Evolutionary conservation across 2,888 invertebrate genomes (phyloP).

Genomic region (Rhagium mordax): DNA sequence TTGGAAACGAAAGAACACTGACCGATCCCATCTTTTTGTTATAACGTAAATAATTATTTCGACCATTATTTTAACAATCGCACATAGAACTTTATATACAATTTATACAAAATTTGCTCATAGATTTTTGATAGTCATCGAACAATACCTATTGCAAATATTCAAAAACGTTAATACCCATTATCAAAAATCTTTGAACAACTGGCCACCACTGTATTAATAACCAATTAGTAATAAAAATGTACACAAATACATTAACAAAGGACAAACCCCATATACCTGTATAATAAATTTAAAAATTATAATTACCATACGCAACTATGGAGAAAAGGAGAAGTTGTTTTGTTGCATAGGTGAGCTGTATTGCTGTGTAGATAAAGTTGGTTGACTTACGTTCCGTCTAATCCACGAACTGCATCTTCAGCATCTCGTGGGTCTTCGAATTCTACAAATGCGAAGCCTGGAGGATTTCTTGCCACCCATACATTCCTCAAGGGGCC

Average conservation of each 20-base stretch:
- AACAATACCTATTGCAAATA: too few species aligned
- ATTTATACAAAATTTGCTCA: too few species aligned
- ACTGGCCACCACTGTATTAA: not conserved
- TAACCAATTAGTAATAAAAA: not conserved
- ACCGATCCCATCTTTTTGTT: too few species aligned
- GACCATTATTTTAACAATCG: too few species aligned
- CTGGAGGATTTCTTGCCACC: conserved; percentile 98
- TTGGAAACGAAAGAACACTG: too few species aligned
- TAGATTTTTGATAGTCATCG: not conserved
- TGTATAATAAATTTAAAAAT: not conserved
- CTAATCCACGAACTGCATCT: conserved; percentile 82
- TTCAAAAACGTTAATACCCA: not conserved
- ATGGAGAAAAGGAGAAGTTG: conserved; percentile 14
- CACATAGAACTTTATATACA: too few species aligned
- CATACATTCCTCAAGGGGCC: conserved; percentile 95
- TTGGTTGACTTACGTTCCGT: conserved; percentile 62
- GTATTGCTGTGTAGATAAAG: conserved; percentile 2
- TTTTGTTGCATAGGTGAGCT: not conserved
- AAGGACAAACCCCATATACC: not conserved
- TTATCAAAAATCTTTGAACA: not conserved
- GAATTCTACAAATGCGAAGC: conserved; percentile 95
- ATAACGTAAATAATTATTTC: too few species aligned
- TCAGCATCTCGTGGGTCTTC: conserved; percentile 95
- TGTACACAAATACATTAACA: not conserved
- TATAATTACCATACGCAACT: conserved; percentile 4